Base-by-base conservation (phyloP, 2,888 invertebrate species). In the Deilephila elpenor region DNA sequence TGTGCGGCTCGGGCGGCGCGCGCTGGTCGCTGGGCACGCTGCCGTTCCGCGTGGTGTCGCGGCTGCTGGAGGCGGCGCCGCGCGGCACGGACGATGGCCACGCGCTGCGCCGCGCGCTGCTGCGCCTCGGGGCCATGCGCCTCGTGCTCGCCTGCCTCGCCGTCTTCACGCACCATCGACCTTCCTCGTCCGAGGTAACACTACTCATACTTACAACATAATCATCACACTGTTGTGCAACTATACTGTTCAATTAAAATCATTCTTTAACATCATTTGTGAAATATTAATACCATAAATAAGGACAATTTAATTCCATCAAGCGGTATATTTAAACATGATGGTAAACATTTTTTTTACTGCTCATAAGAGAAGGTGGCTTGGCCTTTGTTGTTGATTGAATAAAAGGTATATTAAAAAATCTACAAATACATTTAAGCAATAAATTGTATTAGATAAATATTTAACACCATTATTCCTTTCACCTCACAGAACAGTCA, bases 141-240 rank as follows among this genome's bases (percentile, higher is more conserved):
- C 96, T 99, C 72, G 95, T 99, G 81, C 95, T 99, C 60, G 97
- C 97, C 72, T 98, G 98, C 85, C 95, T 99, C 73, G 97, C 98
- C 1, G 97, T 98, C 59, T 98, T 99, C 88, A 98, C 98, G 8
- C 98, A 98, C 88, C 97, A 97, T 84, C 95, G 96, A 0, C 96
- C 96, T 73, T 92, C 93, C 71, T 91, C 88, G 84, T 91, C 77
- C 81, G 95, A 82, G 72, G 72, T 72, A 64, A 14, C 6, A n/a
- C n/a, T n/a, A n/a, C n/a, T n/a, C 37, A 11, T 8, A 59, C 59
- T 8, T 20, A 4, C 29, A 14, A 60, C 11, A 14, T 32, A 32
- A 14, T 3, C 25, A 25, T 25, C 1, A 25, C 25, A 25, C 25
- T 25, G 25, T 25, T 25, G 25, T 25, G 25, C 25, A 25, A 25